Conservation (phyloP, 2,888 invertebrate species). For the Callyntrura guangdongensis region DNA sequence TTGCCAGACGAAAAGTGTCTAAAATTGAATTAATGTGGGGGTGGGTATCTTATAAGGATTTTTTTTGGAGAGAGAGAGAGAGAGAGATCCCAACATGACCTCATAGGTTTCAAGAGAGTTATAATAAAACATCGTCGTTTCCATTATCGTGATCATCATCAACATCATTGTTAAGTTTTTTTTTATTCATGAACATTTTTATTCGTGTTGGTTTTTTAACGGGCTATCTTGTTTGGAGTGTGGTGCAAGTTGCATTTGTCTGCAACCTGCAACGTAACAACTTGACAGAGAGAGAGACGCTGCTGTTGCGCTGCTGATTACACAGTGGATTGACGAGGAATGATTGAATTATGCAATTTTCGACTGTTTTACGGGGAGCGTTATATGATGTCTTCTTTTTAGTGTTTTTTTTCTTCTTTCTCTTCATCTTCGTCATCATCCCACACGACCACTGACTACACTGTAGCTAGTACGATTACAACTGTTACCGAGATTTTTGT, state of each 20-base stretch:
- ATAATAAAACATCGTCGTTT: neutral
- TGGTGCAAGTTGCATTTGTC: constrained; percentile 25
- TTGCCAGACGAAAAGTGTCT: too few relatives aligned
- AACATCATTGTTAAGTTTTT: too few relatives aligned
- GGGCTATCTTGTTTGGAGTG: neutral
- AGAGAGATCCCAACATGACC: neutral
- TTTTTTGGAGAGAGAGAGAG: neutral
- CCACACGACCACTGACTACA: neutral
- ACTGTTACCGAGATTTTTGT: constrained; percentile 50
- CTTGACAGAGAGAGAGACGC: neutral
- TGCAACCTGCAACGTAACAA: neutral
- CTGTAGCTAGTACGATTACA: too few relatives aligned
- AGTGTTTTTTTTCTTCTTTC: neutral
- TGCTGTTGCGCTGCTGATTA: neutral
- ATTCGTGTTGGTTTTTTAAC: neutral
- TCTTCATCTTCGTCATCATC: too few relatives aligned
- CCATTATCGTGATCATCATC: too few relatives aligned
- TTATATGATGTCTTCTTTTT: neutral
- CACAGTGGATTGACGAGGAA: constrained; percentile 8
- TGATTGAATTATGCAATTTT: constrained; percentile 43
- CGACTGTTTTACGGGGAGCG: constrained; percentile 14
- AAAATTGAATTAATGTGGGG: neutral
- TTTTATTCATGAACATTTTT: too few relatives aligned
- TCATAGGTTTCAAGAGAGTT: neutral
- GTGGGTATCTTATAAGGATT: neutral